Conservation (phyloP, 2,113 vertebrate species). For the Raja brachyura region DNA sequence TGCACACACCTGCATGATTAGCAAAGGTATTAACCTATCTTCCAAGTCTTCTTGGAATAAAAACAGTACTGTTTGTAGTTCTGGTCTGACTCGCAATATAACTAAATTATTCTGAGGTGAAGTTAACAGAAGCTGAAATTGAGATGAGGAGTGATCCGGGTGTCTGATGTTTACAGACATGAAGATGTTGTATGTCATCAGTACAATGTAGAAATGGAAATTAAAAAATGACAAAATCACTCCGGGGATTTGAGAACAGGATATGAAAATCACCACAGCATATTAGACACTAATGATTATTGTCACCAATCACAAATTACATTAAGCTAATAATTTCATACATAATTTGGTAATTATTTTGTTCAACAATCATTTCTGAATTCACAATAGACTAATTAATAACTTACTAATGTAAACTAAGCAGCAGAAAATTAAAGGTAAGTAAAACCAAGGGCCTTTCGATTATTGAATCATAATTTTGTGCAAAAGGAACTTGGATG, state of each 20-base stretch:
- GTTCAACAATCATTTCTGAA: conserved; percentile 7
- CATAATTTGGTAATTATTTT: conserved; percentile 31
- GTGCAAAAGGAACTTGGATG: neutral
- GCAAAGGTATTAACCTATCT: neutral
- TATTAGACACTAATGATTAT: conserved; percentile 27
- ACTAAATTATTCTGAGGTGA: neutral
- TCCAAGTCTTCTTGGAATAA: neutral
- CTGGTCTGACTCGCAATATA: neutral
- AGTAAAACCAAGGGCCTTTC: neutral
- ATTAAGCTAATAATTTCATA: conserved; percentile 26
- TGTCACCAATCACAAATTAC: conserved; percentile 27
- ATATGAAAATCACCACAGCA: neutral
- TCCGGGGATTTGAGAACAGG: neutral
- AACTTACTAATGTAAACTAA: neutral
- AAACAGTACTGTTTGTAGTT: too few relatives aligned
- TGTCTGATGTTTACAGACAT: neutral
- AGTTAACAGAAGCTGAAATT: neutral
- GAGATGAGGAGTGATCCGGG: neutral
- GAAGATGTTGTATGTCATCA: neutral
- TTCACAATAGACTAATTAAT: conserved; percentile 6
- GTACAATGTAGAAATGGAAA: neutral
- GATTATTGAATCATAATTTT: neutral
- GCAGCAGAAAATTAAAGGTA: neutral
- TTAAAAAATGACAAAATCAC: conserved; percentile 26
- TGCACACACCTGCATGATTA: neutral